A percentile compares a stretch with the other conserved stretches of the same genome.
Evolutionary conservation across 2,888 invertebrate genomes (phyloP).

Genomic region (Conops quadrifasciatus): DNA sequence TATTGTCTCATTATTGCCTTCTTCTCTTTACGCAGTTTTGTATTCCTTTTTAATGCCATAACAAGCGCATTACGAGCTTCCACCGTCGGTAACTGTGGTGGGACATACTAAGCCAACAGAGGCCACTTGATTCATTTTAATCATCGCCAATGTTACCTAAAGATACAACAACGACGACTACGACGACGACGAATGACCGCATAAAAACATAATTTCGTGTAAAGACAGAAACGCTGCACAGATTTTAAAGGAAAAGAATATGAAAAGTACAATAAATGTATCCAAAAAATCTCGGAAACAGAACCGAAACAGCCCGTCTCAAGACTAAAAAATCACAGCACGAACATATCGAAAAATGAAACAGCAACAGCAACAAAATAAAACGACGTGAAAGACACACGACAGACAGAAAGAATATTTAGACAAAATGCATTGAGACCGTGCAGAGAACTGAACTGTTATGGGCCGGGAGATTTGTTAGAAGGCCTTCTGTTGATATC

Average conservation of each 20-base stretch:
- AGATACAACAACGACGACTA: too few relatives aligned
- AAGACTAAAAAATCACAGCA: conserved; percentile 34
- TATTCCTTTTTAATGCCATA: conserved; percentile 10
- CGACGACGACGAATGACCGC: conserved; percentile 16
- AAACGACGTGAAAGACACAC: conserved; percentile 34
- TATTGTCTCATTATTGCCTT: background rate
- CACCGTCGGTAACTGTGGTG: background rate
- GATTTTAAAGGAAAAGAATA: conserved; percentile 17
- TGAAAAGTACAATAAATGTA: conserved; percentile 10
- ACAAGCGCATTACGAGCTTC: background rate
- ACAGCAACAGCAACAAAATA: conserved; percentile 24
- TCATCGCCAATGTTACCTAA: conserved; percentile 5
- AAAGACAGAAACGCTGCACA: conserved; percentile 11
- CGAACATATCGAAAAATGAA: conserved; percentile 25
- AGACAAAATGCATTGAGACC: conserved; percentile 40
- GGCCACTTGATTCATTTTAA: conserved; percentile 30
- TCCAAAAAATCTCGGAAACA: conserved; percentile 24
- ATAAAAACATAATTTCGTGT: conserved; percentile 28
- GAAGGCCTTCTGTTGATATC: conserved; percentile 37
- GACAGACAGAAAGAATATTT: conserved; percentile 35
- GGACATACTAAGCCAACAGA: conserved; percentile 10
- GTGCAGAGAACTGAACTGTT: conserved; percentile 39
- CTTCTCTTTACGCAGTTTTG: conserved; percentile 3
- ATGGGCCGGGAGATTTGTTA: conserved; percentile 41
- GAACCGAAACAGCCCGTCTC: conserved; percentile 17